phyloP scores from a whole-genome alignment of 2,113 vertebrate genomes.

The Micromys minutus region DNA sequence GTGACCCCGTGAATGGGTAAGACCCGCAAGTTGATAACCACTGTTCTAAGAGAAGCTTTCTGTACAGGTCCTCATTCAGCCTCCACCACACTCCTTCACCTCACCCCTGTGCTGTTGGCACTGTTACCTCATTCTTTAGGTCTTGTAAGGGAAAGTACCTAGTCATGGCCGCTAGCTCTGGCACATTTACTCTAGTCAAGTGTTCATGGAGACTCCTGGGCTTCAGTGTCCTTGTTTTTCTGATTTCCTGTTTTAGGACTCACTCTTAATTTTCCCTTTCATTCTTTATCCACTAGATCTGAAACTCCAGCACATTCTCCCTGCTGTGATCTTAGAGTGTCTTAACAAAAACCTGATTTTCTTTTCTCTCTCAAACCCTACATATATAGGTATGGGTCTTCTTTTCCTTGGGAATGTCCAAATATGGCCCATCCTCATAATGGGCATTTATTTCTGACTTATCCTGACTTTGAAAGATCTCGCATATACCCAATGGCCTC shows the following conservation, averaged over 20 bases:
- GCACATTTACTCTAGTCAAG: background rate
- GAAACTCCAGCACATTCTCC: background rate
- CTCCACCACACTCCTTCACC: background rate
- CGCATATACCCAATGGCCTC: background rate
- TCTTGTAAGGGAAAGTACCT: background rate
- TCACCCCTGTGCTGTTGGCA: background rate
- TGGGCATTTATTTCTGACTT: background rate
- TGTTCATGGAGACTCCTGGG: background rate
- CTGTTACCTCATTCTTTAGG: background rate
- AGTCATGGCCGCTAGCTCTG: too few species aligned
- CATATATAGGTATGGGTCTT: background rate
- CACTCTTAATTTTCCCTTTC: background rate
- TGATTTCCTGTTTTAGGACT: background rate
- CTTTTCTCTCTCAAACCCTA: background rate
- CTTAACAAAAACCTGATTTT: conserved; percentile 8
- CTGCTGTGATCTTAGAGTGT: conserved; percentile 21
- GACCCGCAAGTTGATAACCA: background rate
- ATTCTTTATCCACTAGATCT: background rate
- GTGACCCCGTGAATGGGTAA: background rate
- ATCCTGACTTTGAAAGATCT: background rate
- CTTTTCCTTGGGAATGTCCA: background rate
- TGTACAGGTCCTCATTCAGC: background rate
- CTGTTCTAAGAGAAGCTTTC: background rate
- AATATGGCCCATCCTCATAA: background rate
- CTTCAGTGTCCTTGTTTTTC: background rate